A percentile compares a stretch with the other conserved stretches of the same genome.
Conservation (phyloP, 2,113 vertebrate species). For the Fulica atra region DNA sequence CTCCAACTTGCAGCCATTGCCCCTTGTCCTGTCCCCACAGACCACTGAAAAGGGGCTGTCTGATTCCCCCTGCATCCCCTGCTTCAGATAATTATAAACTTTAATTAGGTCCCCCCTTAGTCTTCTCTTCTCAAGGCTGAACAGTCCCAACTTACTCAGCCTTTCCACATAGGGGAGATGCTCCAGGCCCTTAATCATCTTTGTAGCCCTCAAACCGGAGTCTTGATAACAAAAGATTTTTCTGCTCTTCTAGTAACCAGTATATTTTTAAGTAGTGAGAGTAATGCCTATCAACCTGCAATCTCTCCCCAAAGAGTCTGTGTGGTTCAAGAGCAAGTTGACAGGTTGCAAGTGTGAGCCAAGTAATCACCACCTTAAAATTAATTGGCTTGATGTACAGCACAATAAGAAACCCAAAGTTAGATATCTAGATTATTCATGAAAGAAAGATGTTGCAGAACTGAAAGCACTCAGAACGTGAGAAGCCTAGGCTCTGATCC, state of each 20-base stretch:
- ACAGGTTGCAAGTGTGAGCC: background rate
- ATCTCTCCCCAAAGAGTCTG: accelerated
- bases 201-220: too few species aligned
- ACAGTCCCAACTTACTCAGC: too few species aligned
- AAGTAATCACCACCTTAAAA: background rate
- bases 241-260: background rate
- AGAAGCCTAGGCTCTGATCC: background rate
- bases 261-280: background rate
- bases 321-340: background rate
- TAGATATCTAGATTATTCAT: background rate
- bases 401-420: background rate
- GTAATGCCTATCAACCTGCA: background rate
- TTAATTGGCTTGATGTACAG: background rate
- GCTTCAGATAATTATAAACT: too few species aligned
- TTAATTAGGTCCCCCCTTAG: too few species aligned
- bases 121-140: too few species aligned
- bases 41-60: too few species aligned
- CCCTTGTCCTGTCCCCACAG: too few species aligned
- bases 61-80: too few species aligned
- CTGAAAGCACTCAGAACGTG: background rate
- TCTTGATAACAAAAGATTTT: background rate
- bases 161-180: too few species aligned
- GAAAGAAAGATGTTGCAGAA: background rate
- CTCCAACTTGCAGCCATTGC: too few species aligned
- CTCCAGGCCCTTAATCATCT: too few species aligned